These are phyloP conservation scores for Molanna angustata DNA, from an alignment of 2,888 invertebrate genomes.

Conservation along the genomic window DNA sequence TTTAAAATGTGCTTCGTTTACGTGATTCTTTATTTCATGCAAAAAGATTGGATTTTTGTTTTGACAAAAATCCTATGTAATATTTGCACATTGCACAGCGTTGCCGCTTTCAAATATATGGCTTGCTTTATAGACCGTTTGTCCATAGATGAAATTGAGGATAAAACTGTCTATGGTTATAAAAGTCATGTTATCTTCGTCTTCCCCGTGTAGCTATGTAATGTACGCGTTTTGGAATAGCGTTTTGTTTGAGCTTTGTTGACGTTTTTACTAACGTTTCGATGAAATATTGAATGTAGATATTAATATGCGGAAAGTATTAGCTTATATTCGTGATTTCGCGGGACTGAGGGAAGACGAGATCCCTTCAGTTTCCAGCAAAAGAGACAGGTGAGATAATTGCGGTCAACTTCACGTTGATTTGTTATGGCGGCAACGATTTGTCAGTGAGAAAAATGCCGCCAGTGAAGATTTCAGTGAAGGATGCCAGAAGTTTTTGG, in stretches of 20 bases:
- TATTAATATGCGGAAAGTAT: slow-evolving; percentile 48
- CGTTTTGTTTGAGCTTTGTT: slow-evolving; percentile 13
- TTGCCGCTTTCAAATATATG: no score
- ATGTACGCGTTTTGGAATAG: no score
- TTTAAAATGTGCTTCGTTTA: no score
- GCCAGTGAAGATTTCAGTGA: slow-evolving; percentile 46
- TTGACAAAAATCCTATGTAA: no score
- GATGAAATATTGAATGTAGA: slow-evolving; percentile 33
- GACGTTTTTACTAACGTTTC: slow-evolving; percentile 17
- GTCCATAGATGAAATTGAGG: no score
- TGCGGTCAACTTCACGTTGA: slow-evolving; percentile 47
- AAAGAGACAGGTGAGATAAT: slow-evolving; percentile 54
- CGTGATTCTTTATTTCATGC: no score
- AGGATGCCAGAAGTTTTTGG: slow-evolving; percentile 48
- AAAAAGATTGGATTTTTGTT: no score
- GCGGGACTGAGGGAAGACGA: slow-evolving; percentile 45
- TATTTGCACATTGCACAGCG: no score
- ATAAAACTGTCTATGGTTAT: no score
- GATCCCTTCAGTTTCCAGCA: slow-evolving; percentile 41
- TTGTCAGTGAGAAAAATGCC: slow-evolving; percentile 31
- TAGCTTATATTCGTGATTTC: slow-evolving; percentile 48
- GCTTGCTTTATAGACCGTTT: no score
- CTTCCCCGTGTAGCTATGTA: no score
- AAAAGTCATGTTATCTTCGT: no score
- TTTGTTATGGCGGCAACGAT: slow-evolving; percentile 54